Conservation (phyloP, 2,797 vertebrate species). For the Chaunax sp. region DNA sequence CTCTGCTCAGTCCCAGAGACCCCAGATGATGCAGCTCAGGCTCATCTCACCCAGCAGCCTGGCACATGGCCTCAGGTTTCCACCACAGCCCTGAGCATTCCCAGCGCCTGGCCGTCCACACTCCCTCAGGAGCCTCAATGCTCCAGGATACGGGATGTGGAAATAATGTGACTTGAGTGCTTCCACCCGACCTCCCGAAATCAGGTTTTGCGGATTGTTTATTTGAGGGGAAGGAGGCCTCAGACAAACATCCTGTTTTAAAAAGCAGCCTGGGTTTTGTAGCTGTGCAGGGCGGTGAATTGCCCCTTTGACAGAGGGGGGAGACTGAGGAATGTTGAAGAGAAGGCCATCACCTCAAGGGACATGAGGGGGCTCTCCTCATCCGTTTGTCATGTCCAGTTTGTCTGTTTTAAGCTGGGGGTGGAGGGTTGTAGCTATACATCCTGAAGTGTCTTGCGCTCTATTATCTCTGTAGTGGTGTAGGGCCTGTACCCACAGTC, state of each 20-base stretch:
- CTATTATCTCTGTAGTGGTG: conserved; percentile 59
- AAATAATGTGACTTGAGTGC: conserved; percentile 83
- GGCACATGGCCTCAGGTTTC: conserved; percentile 83
- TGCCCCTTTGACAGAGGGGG: conserved; percentile 79
- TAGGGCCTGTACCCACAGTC: conserved; percentile 67
- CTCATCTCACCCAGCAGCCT: conserved; percentile 71
- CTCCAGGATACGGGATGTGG: conserved; percentile 85
- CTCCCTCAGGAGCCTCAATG: conserved; percentile 71
- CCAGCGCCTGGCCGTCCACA: conserved; percentile 67
- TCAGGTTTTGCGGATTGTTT: conserved; percentile 92
- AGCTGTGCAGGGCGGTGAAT: conserved; percentile 79
- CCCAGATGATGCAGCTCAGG: conserved; percentile 55
- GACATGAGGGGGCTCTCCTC: conserved; percentile 67
- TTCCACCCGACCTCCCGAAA: conserved; percentile 89
- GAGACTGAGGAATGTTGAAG: conserved; percentile 83
- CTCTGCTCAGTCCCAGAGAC: conserved; percentile 53
- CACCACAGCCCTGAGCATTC: conserved; percentile 81
- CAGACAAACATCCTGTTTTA: conserved; percentile 95
- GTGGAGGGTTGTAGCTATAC: conserved; percentile 52
- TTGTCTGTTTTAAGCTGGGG: conserved; percentile 61
- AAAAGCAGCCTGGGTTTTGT: conserved; percentile 85
- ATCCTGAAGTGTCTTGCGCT: conserved; percentile 73
- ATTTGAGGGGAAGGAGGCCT: conserved; percentile 93
- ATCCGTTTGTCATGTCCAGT: conserved; percentile 75
- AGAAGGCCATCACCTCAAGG: conserved; percentile 79